Percentiles rank a stretch among this genome's conserved stretches.
These are phyloP conservation scores for Tautogolabrus adspersus DNA, from an alignment of 2,113 vertebrate species.

Conservation along the genomic window DNA sequence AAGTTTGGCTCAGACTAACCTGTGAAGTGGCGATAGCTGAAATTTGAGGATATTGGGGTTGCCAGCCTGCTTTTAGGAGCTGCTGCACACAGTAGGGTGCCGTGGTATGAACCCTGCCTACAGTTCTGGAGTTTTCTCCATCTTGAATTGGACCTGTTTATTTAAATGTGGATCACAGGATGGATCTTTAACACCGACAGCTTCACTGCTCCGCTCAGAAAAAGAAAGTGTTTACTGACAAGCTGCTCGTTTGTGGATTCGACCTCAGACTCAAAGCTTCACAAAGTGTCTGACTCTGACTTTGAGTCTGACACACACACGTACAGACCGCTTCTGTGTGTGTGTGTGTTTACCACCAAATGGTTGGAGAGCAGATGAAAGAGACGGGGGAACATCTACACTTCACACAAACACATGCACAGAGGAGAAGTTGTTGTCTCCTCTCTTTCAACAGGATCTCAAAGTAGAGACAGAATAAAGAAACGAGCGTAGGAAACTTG, in stretches of 20 bases:
- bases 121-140: too few species aligned
- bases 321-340: background rate
- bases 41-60: too few species aligned
- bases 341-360: slow-evolving; percentile 4
- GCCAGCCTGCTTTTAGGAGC: too few species aligned
- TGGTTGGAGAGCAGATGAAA: background rate
- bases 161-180: too few species aligned
- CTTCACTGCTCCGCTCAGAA: too few species aligned
- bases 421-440: background rate
- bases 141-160: too few species aligned
- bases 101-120: too few species aligned
- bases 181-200: too few species aligned
- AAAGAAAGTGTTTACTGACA: too few species aligned
- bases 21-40: too few species aligned
- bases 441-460: background rate
- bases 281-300: background rate
- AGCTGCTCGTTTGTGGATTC: background rate
- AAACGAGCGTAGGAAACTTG: background rate
- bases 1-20: too few species aligned
- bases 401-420: background rate
- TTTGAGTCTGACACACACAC: background rate
- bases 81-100: too few species aligned
- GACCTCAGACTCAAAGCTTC: slow-evolving; percentile 22
- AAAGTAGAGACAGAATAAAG: background rate
- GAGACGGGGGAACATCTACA: background rate